phyloP scores from a whole-genome alignment of 1,140 invertebrate genomes.

The Halesus radiatus region DNA sequence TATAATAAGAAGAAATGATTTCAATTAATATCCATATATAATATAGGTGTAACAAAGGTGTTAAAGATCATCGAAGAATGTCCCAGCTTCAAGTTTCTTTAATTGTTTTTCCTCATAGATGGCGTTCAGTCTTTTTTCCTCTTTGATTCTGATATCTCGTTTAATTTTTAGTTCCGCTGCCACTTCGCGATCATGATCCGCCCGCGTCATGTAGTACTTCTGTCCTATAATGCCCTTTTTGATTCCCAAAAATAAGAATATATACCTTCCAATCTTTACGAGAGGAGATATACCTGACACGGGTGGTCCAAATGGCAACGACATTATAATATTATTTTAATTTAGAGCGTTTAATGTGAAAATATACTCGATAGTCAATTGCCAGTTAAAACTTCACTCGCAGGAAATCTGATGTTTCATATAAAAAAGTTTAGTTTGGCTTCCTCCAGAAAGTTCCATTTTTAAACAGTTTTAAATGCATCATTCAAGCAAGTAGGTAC shows the following conservation, averaged over 20 bases:
- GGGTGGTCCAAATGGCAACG: constrained; percentile 61
- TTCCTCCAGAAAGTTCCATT: no score
- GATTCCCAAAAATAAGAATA: constrained; percentile 62
- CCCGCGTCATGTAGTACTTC: constrained; percentile 58
- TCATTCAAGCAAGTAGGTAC: no score
- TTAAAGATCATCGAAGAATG: constrained; percentile 4
- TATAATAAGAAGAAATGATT: no score
- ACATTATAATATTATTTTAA: background rate
- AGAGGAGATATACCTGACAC: constrained; percentile 62
- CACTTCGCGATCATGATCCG: constrained; percentile 59
- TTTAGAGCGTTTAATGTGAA: background rate
- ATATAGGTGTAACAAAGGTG: background rate
- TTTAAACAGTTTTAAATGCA: no score
- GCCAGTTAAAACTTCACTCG: background rate
- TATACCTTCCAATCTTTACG: constrained; percentile 62
- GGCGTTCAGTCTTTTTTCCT: constrained; percentile 61
- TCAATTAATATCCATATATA: no score
- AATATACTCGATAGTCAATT: background rate
- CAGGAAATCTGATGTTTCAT: constrained; percentile 2
- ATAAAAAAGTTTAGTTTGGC: no score
- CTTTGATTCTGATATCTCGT: constrained; percentile 60
- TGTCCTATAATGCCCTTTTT: constrained; percentile 62
- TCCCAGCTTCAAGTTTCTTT: constrained; percentile 57
- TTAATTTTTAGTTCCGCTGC: constrained; percentile 61
- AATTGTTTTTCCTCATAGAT: constrained; percentile 60